These are phyloP conservation scores for Platorchestia sp. DNA, from an alignment of 1,140 invertebrate genomes.

Conservation along the genomic window DNA sequence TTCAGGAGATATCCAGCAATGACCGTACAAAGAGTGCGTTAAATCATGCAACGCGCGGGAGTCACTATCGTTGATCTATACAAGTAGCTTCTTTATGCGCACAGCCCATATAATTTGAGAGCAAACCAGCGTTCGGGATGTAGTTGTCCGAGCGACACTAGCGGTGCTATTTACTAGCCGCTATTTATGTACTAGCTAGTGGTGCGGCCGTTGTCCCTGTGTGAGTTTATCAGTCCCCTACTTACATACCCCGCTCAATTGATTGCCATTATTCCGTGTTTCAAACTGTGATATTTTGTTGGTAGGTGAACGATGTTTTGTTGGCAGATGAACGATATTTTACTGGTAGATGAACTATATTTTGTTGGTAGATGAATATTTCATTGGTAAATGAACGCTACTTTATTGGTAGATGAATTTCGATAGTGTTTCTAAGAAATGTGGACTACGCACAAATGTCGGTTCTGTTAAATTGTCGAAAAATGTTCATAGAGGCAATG, in stretches of 20 bases:
- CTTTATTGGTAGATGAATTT: too few species aligned
- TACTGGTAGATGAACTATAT: too few species aligned
- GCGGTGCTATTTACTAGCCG: background rate
- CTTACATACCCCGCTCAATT: background rate
- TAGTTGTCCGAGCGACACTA: background rate
- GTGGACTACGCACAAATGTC: background rate
- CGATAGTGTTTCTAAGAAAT: too few species aligned
- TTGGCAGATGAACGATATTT: background rate
- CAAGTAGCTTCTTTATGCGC: conserved; percentile 32
- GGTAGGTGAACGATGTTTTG: background rate
- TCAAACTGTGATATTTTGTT: background rate
- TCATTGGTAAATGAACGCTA: background rate
- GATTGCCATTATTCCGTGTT: background rate
- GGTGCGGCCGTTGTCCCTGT: background rate
- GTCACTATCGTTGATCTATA: conserved; percentile 27
- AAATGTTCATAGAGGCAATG: background rate
- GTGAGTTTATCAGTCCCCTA: background rate
- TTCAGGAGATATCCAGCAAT: background rate
- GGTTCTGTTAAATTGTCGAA: background rate
- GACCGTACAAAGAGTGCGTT: background rate
- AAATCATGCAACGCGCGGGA: background rate
- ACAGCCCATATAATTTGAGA: conserved; percentile 5
- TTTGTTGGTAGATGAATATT: background rate
- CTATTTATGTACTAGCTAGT: background rate
- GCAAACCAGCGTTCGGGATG: background rate